These are phyloP conservation scores for Chrysochloris asiatica DNA, from an alignment of 2,113 vertebrate species.

Conservation along the genomic window DNA sequence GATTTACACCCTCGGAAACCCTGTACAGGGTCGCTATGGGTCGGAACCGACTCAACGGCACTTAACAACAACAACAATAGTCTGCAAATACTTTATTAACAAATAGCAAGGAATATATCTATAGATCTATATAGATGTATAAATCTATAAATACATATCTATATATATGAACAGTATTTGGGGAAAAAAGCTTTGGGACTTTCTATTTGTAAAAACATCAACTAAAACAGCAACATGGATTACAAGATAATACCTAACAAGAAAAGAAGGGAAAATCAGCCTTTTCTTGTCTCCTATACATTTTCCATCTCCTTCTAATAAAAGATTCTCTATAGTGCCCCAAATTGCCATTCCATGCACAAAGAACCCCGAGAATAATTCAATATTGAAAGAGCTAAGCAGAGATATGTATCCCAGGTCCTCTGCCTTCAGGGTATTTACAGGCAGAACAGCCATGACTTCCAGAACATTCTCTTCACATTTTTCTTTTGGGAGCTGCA, in stretches of 20 bases:
- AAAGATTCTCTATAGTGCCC: slow-evolving; percentile 19
- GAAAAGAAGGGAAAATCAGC: slow-evolving; percentile 5
- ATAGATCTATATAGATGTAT: too few species aligned
- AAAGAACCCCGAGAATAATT: slow-evolving; percentile 48
- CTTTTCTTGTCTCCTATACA: slow-evolving; percentile 1
- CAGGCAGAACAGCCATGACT: slow-evolving; percentile 18
- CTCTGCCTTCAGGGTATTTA: slow-evolving; percentile 17
- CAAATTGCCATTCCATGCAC: slow-evolving; percentile 7
- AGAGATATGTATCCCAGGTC: background rate
- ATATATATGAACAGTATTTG: background rate
- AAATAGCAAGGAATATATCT: slow-evolving; percentile 9
- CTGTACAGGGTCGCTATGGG: too few species aligned
- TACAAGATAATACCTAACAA: background rate
- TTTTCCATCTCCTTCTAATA: slow-evolving; percentile 15
- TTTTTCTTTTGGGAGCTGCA: slow-evolving; percentile 36
- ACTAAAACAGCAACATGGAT: slow-evolving; percentile 48
- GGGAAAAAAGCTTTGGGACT: background rate
- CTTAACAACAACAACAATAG: too few species aligned
- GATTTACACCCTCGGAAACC: too few species aligned
- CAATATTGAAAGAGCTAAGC: background rate
- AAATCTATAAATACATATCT: background rate
- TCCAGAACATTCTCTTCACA: slow-evolving; percentile 51
- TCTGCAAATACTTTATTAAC: slow-evolving; percentile 4
- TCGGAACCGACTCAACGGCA: too few species aligned
- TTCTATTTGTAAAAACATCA: background rate